Conservation (phyloP, 2,797 vertebrate genomes). For the Percopsis omiscomaycus region DNA sequence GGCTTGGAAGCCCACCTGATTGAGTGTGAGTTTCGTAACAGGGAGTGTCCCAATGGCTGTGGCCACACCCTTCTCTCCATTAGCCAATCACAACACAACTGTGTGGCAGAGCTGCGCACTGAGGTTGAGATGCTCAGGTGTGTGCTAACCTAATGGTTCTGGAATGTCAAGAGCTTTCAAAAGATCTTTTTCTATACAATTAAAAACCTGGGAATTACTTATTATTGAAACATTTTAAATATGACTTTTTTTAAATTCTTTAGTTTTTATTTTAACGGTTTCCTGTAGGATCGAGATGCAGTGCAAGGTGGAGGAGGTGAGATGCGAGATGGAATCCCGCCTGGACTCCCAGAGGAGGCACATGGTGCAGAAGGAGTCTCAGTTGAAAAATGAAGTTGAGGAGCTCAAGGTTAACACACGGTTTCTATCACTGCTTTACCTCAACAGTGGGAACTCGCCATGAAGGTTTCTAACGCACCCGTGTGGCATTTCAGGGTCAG, state of each 20-base stretch:
- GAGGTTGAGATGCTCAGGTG: conserved; percentile 87
- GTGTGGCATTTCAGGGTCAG: conserved; percentile 76
- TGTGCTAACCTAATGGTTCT: not conserved
- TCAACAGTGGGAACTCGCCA: not conserved
- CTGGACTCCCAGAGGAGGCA: conserved; percentile 90
- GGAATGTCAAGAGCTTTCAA: not conserved
- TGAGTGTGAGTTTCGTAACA: conserved; percentile 83
- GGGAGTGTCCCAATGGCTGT: conserved; percentile 84
- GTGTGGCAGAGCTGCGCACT: conserved; percentile 84
- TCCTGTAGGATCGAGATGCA: conserved; percentile 84
- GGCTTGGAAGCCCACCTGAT: conserved; percentile 82
- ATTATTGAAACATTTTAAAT: too few species aligned
- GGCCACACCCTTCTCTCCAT: conserved; percentile 79
- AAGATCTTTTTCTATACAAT: too few species aligned
- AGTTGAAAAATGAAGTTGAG: conserved; percentile 87
- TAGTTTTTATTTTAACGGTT: conserved; percentile 1
- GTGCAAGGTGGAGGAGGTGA: conserved; percentile 87
- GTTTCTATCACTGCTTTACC: not conserved
- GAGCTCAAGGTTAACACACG: conserved; percentile 83
- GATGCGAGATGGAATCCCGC: conserved; percentile 89
- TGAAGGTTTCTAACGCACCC: too few species aligned
- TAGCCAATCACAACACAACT: conserved; percentile 83
- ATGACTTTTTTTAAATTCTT: too few species aligned
- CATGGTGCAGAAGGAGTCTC: conserved; percentile 90
- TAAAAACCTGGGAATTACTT: not conserved